Evolutionary conservation across 2,113 vertebrate species (phyloP).

Genomic region (Ctenomys sociabilis): DNA sequence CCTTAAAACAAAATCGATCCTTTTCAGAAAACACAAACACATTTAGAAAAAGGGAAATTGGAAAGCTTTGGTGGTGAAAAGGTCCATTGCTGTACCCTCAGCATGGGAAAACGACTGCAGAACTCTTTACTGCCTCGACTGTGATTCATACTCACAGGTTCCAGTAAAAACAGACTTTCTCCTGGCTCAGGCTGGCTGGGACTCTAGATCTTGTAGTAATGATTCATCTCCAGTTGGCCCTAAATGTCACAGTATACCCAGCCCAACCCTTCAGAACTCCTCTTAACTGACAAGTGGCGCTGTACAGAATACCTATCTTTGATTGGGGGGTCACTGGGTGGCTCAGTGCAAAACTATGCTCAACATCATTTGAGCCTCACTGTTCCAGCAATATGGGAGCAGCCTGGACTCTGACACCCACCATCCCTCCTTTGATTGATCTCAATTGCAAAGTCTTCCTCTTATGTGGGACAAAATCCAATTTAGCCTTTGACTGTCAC

Average conservation of each 20-base stretch:
- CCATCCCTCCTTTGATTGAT: neutral
- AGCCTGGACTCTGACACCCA: neutral
- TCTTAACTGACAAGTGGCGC: rapidly evolving
- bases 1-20: neutral
- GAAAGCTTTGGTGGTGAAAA: neutral
- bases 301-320: neutral
- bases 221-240: rapidly evolving
- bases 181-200: neutral
- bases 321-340: neutral
- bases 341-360: rapidly evolving
- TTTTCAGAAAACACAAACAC: neutral
- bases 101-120: rapidly evolving
- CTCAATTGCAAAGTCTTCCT: neutral
- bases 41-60: neutral
- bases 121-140: neutral
- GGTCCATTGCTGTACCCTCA: neutral
- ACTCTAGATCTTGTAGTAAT: neutral
- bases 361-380: neutral
- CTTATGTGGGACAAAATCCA: neutral
- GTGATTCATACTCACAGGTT: neutral
- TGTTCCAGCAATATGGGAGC: neutral
- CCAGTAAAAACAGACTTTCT: neutral
- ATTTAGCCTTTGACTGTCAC: rapidly evolving
- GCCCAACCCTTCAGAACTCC: neutral
- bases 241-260: neutral